Base-by-base conservation (phyloP, 2,888 invertebrate genomes). In the Apotomis betuletana region DNA sequence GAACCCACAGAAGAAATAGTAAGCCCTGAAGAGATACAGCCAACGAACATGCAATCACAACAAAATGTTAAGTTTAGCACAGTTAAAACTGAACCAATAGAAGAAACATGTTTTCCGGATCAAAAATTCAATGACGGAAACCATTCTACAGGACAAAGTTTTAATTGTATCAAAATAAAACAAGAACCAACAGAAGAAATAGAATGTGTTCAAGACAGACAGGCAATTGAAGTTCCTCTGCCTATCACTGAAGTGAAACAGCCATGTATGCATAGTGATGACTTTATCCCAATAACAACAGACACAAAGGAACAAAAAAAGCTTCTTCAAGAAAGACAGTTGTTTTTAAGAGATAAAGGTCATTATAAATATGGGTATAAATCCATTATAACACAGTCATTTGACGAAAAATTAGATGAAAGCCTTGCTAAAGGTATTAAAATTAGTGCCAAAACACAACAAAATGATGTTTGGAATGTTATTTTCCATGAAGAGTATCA, bases 351-450 rank as follows among this genome's bases (percentile, higher is more conserved):
- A 79, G 79, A 78, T 57, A 78, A 80, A 54, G 80, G 79, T 63
- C 84, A 86, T 71, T 92, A 84, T 70, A 93, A 93, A 80, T 93
- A 92, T 86, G 86, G 94, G 13, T 96, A 96, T 84, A 83, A 96
- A 65, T 93, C 94, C 74, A 95, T 95, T 9, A 94, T 96, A 36
- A 94, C 94, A 5, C 95, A 95, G 5, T 94, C 91, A 74, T 95
- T 96, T 81, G 91, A 94, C 78, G 94, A 95, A 69, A 96, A 95
- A 86, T 87, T 96, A 46, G 82, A 89, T 59, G 88, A 90, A 77
- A 83, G 90, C 72, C 76, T 93, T 0, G 76, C 80, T 12, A 83
- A 85, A 73, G 87, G 87, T 3, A 74, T 86, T 9, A 72, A 61
- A 55, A 85, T 89, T 68, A 81, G 76, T 61, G 75, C 75, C 8